These are phyloP conservation scores for Chaetops frenatus DNA, from an alignment of 2,113 vertebrate genomes.

Conservation along the genomic window DNA sequence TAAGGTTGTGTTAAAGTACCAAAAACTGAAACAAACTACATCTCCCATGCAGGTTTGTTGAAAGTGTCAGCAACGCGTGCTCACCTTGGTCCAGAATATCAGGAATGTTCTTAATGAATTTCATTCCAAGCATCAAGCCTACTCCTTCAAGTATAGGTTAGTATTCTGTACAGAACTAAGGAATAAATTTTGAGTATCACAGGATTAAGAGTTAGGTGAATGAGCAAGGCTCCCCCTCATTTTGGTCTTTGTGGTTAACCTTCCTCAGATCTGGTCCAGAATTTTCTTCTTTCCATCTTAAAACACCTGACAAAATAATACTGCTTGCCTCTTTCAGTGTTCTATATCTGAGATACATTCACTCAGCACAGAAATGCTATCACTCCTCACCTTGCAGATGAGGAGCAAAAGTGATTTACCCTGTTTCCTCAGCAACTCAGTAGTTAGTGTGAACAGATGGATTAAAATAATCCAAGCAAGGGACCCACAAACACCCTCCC, in stretches of 20 bases:
- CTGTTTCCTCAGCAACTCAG: not conserved
- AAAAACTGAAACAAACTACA: not conserved
- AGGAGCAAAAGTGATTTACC: not conserved
- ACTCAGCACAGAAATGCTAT: not conserved
- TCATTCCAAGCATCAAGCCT: not conserved
- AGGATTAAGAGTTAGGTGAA: not conserved
- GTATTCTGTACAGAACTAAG: not conserved
- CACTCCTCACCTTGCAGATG: not conserved
- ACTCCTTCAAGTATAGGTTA: not conserved
- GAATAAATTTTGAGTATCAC: not conserved
- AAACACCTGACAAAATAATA: not conserved
- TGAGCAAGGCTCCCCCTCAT: not conserved
- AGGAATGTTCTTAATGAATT: not conserved
- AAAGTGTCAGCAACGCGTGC: not conserved
- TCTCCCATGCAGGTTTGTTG: not conserved
- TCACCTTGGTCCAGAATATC: not conserved
- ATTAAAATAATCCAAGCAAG: not conserved
- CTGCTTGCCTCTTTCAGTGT: not conserved
- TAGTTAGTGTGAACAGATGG: not conserved
- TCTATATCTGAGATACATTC: not conserved
- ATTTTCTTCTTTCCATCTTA: not conserved
- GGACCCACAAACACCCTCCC: rapidly evolving
- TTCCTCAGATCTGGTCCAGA: not conserved
- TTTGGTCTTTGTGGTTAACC: not conserved
- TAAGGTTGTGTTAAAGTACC: not conserved